Evolutionary conservation across 2,797 vertebrate species (phyloP).

Genomic region (Malacoraja senta): DNA sequence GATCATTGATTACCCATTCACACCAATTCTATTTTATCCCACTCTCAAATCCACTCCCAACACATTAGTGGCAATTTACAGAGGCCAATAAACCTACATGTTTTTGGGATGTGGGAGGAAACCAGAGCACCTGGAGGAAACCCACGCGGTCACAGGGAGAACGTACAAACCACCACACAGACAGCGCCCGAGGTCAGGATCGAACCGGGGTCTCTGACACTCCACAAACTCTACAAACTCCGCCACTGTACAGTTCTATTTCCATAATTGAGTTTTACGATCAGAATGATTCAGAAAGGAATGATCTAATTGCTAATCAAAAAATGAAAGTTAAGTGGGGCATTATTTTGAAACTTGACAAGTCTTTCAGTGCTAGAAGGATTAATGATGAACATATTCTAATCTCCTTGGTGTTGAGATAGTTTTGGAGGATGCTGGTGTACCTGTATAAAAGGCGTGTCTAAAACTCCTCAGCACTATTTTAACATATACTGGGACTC

Average conservation of each 20-base stretch:
- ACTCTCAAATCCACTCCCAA: too few relatives aligned
- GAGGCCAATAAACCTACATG: too few relatives aligned
- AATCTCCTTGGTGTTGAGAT: neutral
- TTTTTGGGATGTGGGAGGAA: too few relatives aligned
- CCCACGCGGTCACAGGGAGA: too few relatives aligned
- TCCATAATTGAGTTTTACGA: neutral
- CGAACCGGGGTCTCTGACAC: too few relatives aligned
- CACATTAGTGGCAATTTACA: too few relatives aligned
- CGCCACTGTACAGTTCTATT: neutral
- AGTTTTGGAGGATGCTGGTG: neutral
- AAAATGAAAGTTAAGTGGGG: neutral
- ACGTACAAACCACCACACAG: too few relatives aligned
- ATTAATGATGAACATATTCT: neutral
- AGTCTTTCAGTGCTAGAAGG: neutral
- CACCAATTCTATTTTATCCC: too few relatives aligned
- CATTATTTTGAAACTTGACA: conserved; percentile 3
- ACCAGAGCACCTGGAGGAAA: too few relatives aligned
- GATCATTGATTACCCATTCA: too few relatives aligned
- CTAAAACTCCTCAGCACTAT: neutral
- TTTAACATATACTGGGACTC: neutral
- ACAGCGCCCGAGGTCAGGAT: too few relatives aligned
- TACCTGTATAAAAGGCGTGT: neutral
- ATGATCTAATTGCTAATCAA: neutral
- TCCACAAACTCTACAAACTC: too few relatives aligned
- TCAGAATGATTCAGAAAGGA: neutral